These are phyloP conservation scores for Magallana angulata DNA, from an alignment of 1,140 invertebrate species.

Conservation along the genomic window DNA sequence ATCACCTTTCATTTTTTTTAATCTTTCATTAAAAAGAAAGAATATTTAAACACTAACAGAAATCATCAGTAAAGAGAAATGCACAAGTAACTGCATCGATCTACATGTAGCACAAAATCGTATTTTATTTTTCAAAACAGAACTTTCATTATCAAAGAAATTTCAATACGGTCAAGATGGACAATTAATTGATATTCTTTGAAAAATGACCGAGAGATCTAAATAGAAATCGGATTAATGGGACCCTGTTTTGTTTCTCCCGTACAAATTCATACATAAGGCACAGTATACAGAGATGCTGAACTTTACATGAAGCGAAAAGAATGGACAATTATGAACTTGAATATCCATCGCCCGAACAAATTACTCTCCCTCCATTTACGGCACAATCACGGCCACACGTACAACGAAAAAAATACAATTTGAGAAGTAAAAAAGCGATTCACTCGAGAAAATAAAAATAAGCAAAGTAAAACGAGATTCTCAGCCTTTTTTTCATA, in stretches of 20 bases:
- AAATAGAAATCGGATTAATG: slow-evolving; percentile 14
- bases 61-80: background rate
- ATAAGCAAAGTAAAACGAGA: slow-evolving; percentile 31
- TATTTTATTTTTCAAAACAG: too few species aligned
- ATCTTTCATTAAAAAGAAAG: background rate
- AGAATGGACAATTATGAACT: background rate
- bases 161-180: background rate
- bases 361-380: background rate
- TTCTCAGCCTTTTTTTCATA: background rate
- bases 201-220: background rate
- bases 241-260: background rate
- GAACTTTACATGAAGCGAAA: slow-evolving; percentile 3
- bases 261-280: slow-evolving; percentile 6
- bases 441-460: slow-evolving; percentile 5
- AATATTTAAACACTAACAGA: background rate
- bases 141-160: background rate
- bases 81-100: too few species aligned
- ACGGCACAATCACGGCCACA: background rate
- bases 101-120: too few species aligned
- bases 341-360: slow-evolving; percentile 5
- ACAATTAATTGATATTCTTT: background rate
- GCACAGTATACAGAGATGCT: slow-evolving; percentile 7
- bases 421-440: background rate
- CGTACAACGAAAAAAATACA: background rate
- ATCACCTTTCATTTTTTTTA: background rate